Percentiles rank a stretch among this genome's conserved stretches.
Conservation (phyloP, 64 coral and sea anemone genomes). For the Platygyra sinensis region DNA sequence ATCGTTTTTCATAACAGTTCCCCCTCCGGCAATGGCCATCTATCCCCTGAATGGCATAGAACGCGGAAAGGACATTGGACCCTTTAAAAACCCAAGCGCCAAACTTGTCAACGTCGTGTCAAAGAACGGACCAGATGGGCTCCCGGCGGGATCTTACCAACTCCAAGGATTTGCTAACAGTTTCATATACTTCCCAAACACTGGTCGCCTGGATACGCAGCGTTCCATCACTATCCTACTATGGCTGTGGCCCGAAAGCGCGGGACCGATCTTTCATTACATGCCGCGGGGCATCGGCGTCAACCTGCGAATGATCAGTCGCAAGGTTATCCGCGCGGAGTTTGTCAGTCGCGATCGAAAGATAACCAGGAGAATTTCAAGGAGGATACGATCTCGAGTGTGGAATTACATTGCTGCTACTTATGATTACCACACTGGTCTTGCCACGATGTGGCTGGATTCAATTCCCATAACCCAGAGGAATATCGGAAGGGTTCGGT, state of each 20-base stretch:
- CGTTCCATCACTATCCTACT: slow-evolving; percentile 70
- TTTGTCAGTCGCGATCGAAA: slow-evolving; percentile 48
- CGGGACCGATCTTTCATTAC: slow-evolving; percentile 80
- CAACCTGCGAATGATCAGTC: slow-evolving; percentile 46
- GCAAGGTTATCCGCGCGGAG: slow-evolving; percentile 32
- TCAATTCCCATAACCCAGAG: slow-evolving; percentile 53
- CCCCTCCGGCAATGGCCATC: slow-evolving; percentile 69
- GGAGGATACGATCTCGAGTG: slow-evolving; percentile 29
- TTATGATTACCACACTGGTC: slow-evolving; percentile 33
- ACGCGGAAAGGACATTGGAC: slow-evolving; percentile 76
- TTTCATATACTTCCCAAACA: slow-evolving; percentile 71
- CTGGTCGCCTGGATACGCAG: slow-evolving; percentile 69
- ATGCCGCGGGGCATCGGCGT: slow-evolving; percentile 59
- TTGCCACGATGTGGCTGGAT: slow-evolving; percentile 63
- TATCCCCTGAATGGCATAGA: slow-evolving; percentile 69
- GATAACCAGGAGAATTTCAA: background rate
- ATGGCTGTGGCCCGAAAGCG: slow-evolving; percentile 71
- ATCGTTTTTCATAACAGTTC: slow-evolving; percentile 19
- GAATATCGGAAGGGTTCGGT: slow-evolving; percentile 39
- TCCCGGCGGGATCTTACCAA: slow-evolving; percentile 67
- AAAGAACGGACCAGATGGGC: slow-evolving; percentile 62
- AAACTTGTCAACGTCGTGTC: slow-evolving; percentile 53
- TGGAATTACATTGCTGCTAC: slow-evolving; percentile 71
- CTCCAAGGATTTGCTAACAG: slow-evolving; percentile 73
- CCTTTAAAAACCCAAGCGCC: slow-evolving; percentile 69